Percentiles rank a stretch among this genome's conserved stretches.
Evolutionary conservation across 2,113 vertebrate genomes (phyloP).

Genomic region (Zootoca vivipara): DNA sequence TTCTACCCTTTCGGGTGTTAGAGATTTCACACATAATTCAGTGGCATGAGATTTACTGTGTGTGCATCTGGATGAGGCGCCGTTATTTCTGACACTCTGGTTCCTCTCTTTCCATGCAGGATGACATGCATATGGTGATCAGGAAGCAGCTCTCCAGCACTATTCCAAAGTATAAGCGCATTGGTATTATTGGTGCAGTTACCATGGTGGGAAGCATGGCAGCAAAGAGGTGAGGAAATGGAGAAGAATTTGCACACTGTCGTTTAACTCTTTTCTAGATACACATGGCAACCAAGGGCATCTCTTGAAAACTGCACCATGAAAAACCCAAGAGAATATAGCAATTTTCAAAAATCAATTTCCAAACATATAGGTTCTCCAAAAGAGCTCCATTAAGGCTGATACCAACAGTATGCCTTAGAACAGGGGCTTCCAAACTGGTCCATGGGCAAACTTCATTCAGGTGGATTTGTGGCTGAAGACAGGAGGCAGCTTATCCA

Average conservation of each 20-base stretch:
- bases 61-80: constrained; percentile 3
- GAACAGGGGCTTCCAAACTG: not conserved
- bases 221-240: constrained; percentile 75
- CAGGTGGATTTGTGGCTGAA: too few relatives aligned
- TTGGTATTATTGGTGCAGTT: constrained; percentile 94
- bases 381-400: not conserved
- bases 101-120: constrained; percentile 72
- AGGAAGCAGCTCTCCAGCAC: constrained; percentile 97
- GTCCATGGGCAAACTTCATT: too few relatives aligned
- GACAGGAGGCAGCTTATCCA: too few relatives aligned
- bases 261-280: not conserved
- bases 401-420: not conserved
- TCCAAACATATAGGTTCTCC: not conserved
- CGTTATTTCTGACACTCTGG: not conserved
- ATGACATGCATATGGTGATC: constrained; percentile 95
- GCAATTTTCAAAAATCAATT: not conserved
- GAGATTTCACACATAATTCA: not conserved
- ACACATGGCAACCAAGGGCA: not conserved
- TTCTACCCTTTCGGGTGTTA: not conserved
- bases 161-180: constrained; percentile 89
- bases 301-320: not conserved
- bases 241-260: not conserved
- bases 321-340: not conserved
- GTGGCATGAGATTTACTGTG: not conserved
- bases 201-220: constrained; percentile 90